phyloP scores from a whole-genome alignment of 2,113 vertebrate genomes.

The Ondatra zibethicus region DNA sequence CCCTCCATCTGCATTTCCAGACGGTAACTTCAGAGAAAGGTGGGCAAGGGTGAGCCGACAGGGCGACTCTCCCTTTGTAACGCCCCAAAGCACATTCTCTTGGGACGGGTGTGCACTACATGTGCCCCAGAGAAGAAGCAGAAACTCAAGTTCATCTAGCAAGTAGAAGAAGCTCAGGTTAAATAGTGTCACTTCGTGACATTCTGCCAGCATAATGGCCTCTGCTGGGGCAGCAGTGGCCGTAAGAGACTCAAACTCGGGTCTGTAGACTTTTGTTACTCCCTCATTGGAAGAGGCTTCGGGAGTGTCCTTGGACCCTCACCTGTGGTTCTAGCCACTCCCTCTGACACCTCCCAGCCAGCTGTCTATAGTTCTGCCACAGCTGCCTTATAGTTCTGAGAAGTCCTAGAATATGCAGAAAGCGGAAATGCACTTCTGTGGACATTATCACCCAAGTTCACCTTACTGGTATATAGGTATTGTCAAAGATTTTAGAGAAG shows the following conservation, averaged over 20 bases:
- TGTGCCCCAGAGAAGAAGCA: not conserved
- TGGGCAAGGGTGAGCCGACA: not conserved
- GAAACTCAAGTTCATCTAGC: not conserved
- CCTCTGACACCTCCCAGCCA: not conserved
- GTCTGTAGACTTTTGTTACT: not conserved
- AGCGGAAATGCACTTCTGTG: not conserved
- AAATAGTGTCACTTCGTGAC: not conserved
- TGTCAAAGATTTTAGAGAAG: not conserved
- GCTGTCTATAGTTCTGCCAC: not conserved
- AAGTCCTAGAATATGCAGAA: not conserved
- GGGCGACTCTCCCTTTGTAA: not conserved
- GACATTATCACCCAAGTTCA: not conserved
- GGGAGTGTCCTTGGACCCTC: not conserved
- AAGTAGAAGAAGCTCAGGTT: not conserved
- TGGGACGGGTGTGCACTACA: not conserved
- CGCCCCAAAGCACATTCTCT: not conserved
- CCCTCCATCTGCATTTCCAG: not conserved
- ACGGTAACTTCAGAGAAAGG: slow-evolving; percentile 5
- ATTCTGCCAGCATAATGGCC: no score
- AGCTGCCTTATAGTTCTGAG: not conserved
- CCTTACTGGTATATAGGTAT: not conserved
- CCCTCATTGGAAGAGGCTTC: not conserved
- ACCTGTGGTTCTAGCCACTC: not conserved
- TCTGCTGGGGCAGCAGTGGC: not conserved
- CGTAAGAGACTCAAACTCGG: not conserved